A percentile compares a stretch with the other conserved stretches of the same genome.
Conservation (phyloP, 2,797 vertebrate species). For the Hozukius guyotensis region DNA sequence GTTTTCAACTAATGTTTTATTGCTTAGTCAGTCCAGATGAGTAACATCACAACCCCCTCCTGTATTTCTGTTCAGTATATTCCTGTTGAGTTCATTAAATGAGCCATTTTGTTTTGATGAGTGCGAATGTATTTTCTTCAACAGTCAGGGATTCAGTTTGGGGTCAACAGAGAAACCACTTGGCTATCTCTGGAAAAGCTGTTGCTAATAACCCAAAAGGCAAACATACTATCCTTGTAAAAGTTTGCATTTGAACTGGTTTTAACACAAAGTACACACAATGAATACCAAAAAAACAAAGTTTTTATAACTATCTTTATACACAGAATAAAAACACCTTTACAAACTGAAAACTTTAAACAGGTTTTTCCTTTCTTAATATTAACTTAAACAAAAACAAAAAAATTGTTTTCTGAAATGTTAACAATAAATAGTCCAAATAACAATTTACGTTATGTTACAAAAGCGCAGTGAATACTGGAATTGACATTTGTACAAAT, state of each 20-base stretch:
- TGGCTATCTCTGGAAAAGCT: neutral
- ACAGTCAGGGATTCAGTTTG: neutral
- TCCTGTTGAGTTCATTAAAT: neutral
- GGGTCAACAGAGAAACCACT: neutral
- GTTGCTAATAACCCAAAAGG: neutral
- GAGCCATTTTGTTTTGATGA: neutral
- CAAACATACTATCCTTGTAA: neutral
- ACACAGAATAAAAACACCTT: slow-evolving; percentile 92
- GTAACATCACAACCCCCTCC: neutral
- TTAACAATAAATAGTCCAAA: slow-evolving; percentile 97
- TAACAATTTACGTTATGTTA: slow-evolving; percentile 96
- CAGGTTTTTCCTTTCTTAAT: slow-evolving; percentile 86
- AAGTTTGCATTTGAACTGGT: neutral
- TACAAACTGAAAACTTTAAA: slow-evolving; percentile 91
- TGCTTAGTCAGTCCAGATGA: neutral
- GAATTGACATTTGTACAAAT: slow-evolving; percentile 82
- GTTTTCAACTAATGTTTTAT: no score
- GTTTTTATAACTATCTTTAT: slow-evolving; percentile 86
- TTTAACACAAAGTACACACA: neutral
- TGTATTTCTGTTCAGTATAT: neutral
- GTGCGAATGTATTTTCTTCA: neutral
- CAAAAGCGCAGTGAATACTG: slow-evolving; percentile 91
- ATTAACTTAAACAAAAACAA: slow-evolving; percentile 90
- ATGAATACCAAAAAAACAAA: neutral
- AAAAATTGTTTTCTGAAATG: slow-evolving; percentile 80